These are phyloP conservation scores for Patiria miniata DNA, from an alignment of 35 echinoderm and acorn worm genomes.

Conservation along the genomic window DNA sequence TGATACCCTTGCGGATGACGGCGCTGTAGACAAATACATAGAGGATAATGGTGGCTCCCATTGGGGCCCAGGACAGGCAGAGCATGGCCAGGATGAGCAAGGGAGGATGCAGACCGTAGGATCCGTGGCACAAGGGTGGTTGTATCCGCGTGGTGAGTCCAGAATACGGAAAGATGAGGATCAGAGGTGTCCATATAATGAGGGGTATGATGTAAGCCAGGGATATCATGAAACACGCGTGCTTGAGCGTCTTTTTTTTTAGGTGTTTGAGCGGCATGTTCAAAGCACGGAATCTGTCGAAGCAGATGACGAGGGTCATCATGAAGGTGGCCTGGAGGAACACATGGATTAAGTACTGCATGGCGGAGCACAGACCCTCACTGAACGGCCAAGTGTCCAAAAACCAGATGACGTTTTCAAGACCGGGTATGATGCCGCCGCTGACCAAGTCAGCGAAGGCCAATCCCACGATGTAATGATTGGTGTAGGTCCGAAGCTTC, in stretches of 20 bases:
- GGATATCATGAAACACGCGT: conserved; percentile 21
- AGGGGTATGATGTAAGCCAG: conserved; percentile 21
- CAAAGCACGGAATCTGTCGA: conserved; percentile 50
- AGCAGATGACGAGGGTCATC: conserved; percentile 41
- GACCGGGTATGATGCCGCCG: conserved; percentile 5
- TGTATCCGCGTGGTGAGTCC: not conserved
- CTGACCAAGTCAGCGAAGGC: conserved; percentile 47
- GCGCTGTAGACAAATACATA: conserved; percentile 6
- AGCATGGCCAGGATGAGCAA: not conserved
- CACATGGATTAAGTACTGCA: conserved; percentile 19
- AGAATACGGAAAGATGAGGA: conserved; percentile 24
- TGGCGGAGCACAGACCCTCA: conserved; percentile 11
- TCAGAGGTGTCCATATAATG: not conserved
- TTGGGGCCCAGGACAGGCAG: not conserved
- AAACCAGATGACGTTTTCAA: conserved; percentile 15
- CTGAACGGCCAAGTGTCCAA: conserved; percentile 50
- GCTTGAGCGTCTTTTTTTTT: not conserved
- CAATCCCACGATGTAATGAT: conserved; percentile 46
- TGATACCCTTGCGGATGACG: not conserved
- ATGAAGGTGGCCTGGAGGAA: conserved; percentile 21
- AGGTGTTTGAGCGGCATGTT: conserved; percentile 35
- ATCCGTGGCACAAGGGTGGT: not conserved
- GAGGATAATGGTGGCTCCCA: not conserved
- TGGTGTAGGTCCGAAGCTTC: conserved; percentile 50
- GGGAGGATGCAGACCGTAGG: not conserved